Evolutionary conservation across 1,140 invertebrate species (phyloP), one percentile per base, ranked within the genome.

Genomic region (Drosophila micromelanica): DNA sequence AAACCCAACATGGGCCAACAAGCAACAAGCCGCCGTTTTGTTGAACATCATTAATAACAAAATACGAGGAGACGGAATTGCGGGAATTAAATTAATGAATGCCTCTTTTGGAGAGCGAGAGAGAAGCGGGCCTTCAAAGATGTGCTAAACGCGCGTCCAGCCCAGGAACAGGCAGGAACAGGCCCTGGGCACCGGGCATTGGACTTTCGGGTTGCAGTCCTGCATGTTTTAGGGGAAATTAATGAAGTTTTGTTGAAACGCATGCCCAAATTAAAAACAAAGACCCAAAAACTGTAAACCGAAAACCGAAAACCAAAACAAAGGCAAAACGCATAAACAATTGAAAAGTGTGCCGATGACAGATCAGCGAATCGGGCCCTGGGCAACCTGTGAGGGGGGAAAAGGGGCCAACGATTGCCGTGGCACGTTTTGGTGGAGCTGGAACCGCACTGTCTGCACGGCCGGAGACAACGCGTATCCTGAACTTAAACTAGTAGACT

Each of bases 11-110:
- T 61, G 17, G 67, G 45, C 17, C 61, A 48, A 35, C 8, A 73
- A 69, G 70, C 61, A 48, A 35, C 8, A 73, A 69, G 70, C 73
- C 67, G 71, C 48, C 85, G 84, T 90, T 91, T 91, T 91, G 90
- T 91, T 79, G 73, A 85, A 91, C 90, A 91, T 91, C 90, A 91
- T 91, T 91, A 91, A 91, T 91, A 89, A 91, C 90, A 91, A 73
- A 90, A 79, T 68, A 76, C 77, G 77, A 90, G 81, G 70, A 91
- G 86, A 75, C 51, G 68, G 60, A 76, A 67, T 40, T 61, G 60
- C 62, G 61, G 67, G 82, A 69, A 87, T 78, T 91, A 78, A 75
- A 85, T 87, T 91, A 91, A 91, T 91, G 90, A 91, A 90, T 80
- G 72, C 79, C 75, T 61, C 62, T 32, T 71, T 42, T 57, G n/a